These are phyloP conservation scores for Drosophila anceps DNA, from an alignment of 2,888 invertebrate species.

Conservation along the genomic window DNA sequence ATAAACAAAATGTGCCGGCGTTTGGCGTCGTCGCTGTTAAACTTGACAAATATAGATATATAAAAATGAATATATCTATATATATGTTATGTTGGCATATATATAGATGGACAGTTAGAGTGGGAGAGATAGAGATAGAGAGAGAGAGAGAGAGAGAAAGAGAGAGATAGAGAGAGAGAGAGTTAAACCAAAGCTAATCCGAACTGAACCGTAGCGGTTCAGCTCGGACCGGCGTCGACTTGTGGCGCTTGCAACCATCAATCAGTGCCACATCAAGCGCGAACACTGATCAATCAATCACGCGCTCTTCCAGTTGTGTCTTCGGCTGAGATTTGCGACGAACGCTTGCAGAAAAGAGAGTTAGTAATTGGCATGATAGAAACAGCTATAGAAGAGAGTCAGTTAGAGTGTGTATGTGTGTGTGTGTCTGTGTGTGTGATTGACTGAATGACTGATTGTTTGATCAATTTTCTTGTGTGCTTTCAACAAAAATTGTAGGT, in stretches of 20 bases:
- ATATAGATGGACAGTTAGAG: constrained; percentile 3
- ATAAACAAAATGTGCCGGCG: constrained; percentile 78
- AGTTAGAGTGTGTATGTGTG: constrained; percentile 32
- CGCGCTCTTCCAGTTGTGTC: constrained; percentile 43
- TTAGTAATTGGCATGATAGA: constrained; percentile 58
- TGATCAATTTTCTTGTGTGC: constrained; percentile 37
- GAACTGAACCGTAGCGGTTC: constrained; percentile 44
- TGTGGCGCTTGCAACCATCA: constrained; percentile 39
- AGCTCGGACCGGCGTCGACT: constrained; percentile 23
- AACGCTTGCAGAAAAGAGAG: constrained; percentile 55
- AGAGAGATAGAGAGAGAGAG: constrained; percentile 6
- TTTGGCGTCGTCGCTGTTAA: constrained; percentile 79
- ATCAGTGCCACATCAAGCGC: constrained; percentile 38
- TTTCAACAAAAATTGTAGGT: constrained; percentile 44
- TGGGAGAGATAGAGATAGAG: not conserved
- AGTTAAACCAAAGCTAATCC: constrained; percentile 51
- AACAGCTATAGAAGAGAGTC: constrained; percentile 55
- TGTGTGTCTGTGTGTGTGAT: constrained; percentile 16
- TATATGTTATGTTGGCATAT: constrained; percentile 5
- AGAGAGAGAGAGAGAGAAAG: constrained; percentile 1
- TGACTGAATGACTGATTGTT: constrained; percentile 17
- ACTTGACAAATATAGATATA: constrained; percentile 59
- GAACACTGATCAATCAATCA: constrained; percentile 45
- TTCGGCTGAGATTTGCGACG: constrained; percentile 52
- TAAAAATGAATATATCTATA: constrained; percentile 43